Conservation (phyloP, 2,888 invertebrate species). For the Leucozona laternaria region DNA sequence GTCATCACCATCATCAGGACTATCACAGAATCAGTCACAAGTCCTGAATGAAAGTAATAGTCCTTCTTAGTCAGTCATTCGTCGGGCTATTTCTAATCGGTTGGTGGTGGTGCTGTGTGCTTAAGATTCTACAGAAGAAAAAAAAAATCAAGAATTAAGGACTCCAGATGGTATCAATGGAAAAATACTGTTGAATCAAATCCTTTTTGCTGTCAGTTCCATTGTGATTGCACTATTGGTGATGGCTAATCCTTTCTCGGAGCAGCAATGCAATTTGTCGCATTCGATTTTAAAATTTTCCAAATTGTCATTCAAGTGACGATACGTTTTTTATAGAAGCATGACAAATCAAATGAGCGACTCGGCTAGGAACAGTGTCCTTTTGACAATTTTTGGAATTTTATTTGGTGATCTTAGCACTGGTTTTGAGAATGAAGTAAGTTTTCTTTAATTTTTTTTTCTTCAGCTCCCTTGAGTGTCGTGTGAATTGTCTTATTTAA, state of each 20-base stretch:
- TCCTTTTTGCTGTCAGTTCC: conserved; percentile 28
- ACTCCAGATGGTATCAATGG: conserved; percentile 62
- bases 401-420: conserved; percentile 53
- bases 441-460: background rate
- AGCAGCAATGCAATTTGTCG: conserved; percentile 58
- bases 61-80: conserved; percentile 49
- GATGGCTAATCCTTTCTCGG: conserved; percentile 48
- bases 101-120: conserved; percentile 5
- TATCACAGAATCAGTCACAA: background rate
- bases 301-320: conserved; percentile 19
- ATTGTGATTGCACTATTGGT: conserved; percentile 34
- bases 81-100: conserved; percentile 42
- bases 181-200: conserved; percentile 64
- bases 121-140: background rate
- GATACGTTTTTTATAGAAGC: conserved; percentile 5
- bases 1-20: conserved; percentile 40
- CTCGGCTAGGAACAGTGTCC: conserved; percentile 37
- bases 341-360: conserved; percentile 44
- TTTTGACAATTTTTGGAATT: conserved; percentile 50
- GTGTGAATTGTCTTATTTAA: conserved; percentile 9
- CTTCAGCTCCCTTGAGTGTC: background rate
- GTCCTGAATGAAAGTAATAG: conserved; percentile 44
- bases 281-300: conserved; percentile 43
- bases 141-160: background rate
- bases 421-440: conserved; percentile 62